Evolutionary conservation across 2,888 invertebrate genomes (phyloP), one percentile per base, ranked within the genome.

Genomic region (Kryphioiulus occultus): DNA sequence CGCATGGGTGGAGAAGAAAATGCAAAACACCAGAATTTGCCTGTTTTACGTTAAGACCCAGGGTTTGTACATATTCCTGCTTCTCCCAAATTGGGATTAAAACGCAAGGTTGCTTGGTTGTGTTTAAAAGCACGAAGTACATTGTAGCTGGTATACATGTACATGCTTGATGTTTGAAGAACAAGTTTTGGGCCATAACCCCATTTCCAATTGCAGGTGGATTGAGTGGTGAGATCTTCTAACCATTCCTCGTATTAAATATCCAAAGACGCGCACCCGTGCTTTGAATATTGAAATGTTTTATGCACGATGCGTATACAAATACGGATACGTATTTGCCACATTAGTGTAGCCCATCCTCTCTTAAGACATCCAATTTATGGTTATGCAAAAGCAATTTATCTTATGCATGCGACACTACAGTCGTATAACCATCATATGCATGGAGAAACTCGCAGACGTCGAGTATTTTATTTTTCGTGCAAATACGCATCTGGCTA

Each of bases 231-330:
- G 39, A n/a, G 39, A 9, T 9, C 39, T 39, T 39, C 39, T 3
- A 39, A 39, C 5, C 39, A 39, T 39, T 9, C 39, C 19, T 59
- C 59, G 9, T 59, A 59, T 59, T 59, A 59, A 59, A 59, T 59
- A 59, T 59, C 59, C 59, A 59, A 59, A n/a, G 59, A 59, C 19
- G 19, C 9, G 59, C 59, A 4, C n/a, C 59, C 59, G 15, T 59
- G 59, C 59, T 59, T 59, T 59, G 59, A 59, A 59, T 59, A 59
- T 59, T 59, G 59, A 59, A 59, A 59, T 5, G 59, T 59, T 59
- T 22, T 15, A 47, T 47, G 47, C 47, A 17, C 17, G 12, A 17
- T n/a, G n/a, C 15, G 59, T 59, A 5, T n/a, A n/a, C 9, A 59
- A 59, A n/a, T n/a, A n/a, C n/a, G n/a, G n/a, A 19, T 59, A n/a